Percentiles rank a stretch among this genome's conserved stretches.
Evolutionary conservation across 2,888 invertebrate genomes (phyloP).

Genomic region (Lysandra coridon): DNA sequence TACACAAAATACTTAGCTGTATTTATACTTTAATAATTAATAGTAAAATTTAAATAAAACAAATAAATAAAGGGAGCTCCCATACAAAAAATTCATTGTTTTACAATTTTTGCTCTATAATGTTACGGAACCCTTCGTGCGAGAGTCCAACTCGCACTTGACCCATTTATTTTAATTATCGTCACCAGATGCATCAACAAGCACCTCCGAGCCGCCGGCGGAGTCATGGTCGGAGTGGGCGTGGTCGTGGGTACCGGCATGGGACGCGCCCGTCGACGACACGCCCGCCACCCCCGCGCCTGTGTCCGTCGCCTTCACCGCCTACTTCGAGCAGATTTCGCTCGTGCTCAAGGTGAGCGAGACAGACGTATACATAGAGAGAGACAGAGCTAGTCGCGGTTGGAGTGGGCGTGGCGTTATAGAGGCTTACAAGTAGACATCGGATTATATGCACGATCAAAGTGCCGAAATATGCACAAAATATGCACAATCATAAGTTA

Average conservation of each 20-base stretch:
- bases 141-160: background rate
- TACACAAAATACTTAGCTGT: too few species aligned
- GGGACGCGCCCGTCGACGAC: slow-evolving; percentile 50
- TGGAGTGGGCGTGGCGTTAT: background rate
- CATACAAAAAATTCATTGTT: too few species aligned
- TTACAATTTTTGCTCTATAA: too few species aligned
- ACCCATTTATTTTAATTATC: background rate
- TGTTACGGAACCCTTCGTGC: too few species aligned
- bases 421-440: too few species aligned
- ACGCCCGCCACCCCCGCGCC: slow-evolving; percentile 50
- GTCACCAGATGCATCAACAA: slow-evolving; percentile 36
- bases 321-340: slow-evolving; percentile 59
- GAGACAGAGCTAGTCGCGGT: background rate
- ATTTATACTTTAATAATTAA: too few species aligned
- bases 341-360: slow-evolving; percentile 60
- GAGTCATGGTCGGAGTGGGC: slow-evolving; percentile 73
- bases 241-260: slow-evolving; percentile 71
- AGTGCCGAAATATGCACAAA: too few species aligned
- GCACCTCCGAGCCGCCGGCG: slow-evolving; percentile 52
- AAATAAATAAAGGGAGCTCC: too few species aligned
- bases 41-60: too few species aligned
- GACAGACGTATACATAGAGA: background rate
- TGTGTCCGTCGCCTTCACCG: slow-evolving; percentile 55
- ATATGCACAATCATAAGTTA: too few species aligned
- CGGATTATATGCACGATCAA: too few species aligned